Percentiles rank a stretch among this genome's conserved stretches.
These are phyloP conservation scores for Asbolus verrucosus DNA, from an alignment of 1,140 invertebrate genomes.

Conservation along the genomic window DNA sequence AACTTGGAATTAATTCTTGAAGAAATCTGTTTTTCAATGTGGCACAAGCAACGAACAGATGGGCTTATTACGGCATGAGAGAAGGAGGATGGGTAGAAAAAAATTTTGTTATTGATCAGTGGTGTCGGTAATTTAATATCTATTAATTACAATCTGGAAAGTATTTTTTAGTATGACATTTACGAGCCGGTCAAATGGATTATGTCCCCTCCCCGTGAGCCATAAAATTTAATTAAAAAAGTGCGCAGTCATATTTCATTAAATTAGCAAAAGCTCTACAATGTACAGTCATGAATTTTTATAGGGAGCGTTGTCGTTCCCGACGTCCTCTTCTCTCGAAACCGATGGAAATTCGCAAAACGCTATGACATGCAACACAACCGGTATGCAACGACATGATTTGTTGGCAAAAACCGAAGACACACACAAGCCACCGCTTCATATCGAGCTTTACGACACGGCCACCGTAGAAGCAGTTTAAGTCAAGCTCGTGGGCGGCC, in stretches of 20 bases:
- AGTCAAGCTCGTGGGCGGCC: conserved; percentile 27
- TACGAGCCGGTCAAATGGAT: conserved; percentile 38
- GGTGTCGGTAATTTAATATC: conserved; percentile 25
- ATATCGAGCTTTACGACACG: conserved; percentile 12
- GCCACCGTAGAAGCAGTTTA: conserved; percentile 18
- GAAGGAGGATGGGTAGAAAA: not conserved
- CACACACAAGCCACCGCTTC: not conserved
- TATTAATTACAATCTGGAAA: conserved; percentile 34
- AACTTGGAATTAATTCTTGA: too few relatives aligned
- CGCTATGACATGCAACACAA: too few relatives aligned
- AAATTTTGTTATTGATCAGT: not conserved
- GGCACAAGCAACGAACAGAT: too few relatives aligned
- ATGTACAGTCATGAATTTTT: conserved; percentile 24
- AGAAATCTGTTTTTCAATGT: too few relatives aligned
- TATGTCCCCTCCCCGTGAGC: conserved; percentile 3
- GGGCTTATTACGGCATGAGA: too few relatives aligned
- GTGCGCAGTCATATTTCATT: conserved; percentile 32
- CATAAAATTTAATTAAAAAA: conserved; percentile 40
- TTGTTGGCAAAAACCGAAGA: conserved; percentile 16
- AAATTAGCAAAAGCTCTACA: conserved; percentile 35
- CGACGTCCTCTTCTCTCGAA: too few relatives aligned
- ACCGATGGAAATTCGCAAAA: too few relatives aligned
- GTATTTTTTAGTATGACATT: conserved; percentile 36
- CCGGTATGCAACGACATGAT: conserved; percentile 23
- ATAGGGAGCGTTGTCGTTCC: conserved; percentile 12